A percentile compares a stretch with the other conserved stretches of the same genome.
Evolutionary conservation across 2,888 invertebrate genomes (phyloP).

Genomic region (Pollenia griseotomentosa): DNA sequence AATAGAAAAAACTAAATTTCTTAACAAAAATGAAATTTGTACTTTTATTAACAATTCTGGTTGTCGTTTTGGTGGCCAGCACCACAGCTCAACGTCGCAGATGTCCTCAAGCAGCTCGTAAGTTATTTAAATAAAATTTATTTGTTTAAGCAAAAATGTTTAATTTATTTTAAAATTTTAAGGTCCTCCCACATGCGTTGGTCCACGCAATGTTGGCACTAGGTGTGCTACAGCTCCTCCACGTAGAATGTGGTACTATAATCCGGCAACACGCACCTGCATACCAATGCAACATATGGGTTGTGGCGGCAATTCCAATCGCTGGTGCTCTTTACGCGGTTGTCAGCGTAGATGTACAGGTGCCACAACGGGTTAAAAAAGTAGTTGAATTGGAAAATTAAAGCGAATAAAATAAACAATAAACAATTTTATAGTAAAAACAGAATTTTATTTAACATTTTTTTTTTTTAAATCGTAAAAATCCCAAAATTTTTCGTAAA

Average conservation of each 20-base stretch:
- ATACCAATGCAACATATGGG: constrained; percentile 27
- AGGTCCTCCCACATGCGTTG: constrained; percentile 18
- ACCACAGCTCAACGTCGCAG: constrained; percentile 16
- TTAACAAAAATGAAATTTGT: constrained; percentile 10
- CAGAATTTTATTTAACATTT: too few species aligned
- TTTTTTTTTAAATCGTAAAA: too few species aligned
- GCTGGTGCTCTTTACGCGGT: neutral
- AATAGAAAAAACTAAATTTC: neutral
- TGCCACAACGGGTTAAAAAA: neutral
- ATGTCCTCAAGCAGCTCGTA: constrained; percentile 33
- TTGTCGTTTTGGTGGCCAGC: neutral
- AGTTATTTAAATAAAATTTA: neutral
- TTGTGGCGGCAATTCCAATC: constrained; percentile 45
- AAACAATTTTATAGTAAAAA: too few species aligned
- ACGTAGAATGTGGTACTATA: constrained; percentile 43
- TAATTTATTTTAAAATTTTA: neutral
- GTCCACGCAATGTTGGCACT: neutral
- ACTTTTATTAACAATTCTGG: constrained; percentile 14
- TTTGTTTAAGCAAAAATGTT: neutral
- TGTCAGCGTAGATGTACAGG: constrained; percentile 22
- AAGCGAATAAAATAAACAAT: too few species aligned
- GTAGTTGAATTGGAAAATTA: too few species aligned
- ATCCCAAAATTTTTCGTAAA: too few species aligned
- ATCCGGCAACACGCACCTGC: constrained; percentile 13
- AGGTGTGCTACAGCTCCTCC: neutral